Base-by-base conservation (phyloP, 92 coral and sea anemone species). In the Palythoa caribaeorum region DNA sequence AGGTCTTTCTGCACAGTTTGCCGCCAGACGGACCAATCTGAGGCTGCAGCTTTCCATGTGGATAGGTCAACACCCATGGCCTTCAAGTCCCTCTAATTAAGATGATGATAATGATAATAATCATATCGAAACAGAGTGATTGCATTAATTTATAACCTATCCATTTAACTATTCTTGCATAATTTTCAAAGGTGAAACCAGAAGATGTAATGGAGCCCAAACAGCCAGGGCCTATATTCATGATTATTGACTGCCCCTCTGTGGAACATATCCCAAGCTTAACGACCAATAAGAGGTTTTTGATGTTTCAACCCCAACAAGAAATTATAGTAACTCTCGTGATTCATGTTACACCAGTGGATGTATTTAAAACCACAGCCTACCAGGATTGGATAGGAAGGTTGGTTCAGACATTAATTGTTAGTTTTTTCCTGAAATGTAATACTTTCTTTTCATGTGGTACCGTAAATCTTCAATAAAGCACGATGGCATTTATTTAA, bases 211-310 rank as follows among this genome's bases (percentile, higher is more conserved):
- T 87, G 90, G 98, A 92, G 80, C 89, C 94, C 6, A 14, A 86
- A 35, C 87, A 88, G 68, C 90, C 91, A 12, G 96, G 97, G 3
- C 92, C 96, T 44, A 91, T 94, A 7, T 92, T 97, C 52, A 74
- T 93, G 37, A 94, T 95, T 54, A 86, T 97, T 59, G 98, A 97
- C 89, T 97, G 99, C 54, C 98, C 97, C 1, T 73, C 95, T 53
- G 60, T 35, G 2, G 81, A 90, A 15, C 89, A 90, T 88, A 78
- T 97, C 20, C 77, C 89, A 15, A 91, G 87, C 6, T 50, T 97
- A 48, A 87, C 88, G 63, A 63, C 81, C 62, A 91, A 91, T 44
- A 48, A 92, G 73, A 81, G 53, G 47, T 86, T 97, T 74, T 78
- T 52, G 5, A 39, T 59, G 50, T 90, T 92, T 76, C 87, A 88